These are phyloP conservation scores for Pteruthius melanotis DNA, from an alignment of 2,113 vertebrate species.

Conservation along the genomic window DNA sequence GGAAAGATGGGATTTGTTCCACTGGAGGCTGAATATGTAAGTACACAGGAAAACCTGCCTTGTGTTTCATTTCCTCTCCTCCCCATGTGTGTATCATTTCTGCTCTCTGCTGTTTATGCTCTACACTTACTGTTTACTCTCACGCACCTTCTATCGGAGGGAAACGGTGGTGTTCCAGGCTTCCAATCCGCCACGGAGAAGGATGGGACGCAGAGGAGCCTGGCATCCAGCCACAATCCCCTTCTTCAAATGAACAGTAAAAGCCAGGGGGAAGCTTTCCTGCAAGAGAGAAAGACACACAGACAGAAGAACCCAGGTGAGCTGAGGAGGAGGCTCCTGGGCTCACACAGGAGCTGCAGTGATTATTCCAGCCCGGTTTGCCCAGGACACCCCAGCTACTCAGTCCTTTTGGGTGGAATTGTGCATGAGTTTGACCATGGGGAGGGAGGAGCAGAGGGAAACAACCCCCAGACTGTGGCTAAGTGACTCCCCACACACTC, in stretches of 20 bases:
- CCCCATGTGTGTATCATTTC: not conserved
- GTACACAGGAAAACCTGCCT: not conserved
- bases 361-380: rapidly evolving
- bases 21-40: not conserved
- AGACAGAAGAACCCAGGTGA: not conserved
- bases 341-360: not conserved
- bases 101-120: not conserved
- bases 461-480: not conserved
- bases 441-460: not conserved
- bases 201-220: constrained; percentile 10
- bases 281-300: constrained; percentile 59
- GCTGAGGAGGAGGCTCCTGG: not conserved
- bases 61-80: not conserved
- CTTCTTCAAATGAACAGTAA: constrained; percentile 91
- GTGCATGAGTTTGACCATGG: rapidly evolving
- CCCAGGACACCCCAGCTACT: not conserved
- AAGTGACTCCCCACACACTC: not conserved
- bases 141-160: constrained; percentile 61
- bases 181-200: constrained; percentile 77
- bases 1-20: not conserved
- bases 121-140: not conserved
- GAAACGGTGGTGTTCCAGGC: constrained; percentile 35
- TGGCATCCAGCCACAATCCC: constrained; percentile 85
- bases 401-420: not conserved
- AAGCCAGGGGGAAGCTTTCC: constrained; percentile 88